Evolutionary conservation across 2,888 invertebrate species (phyloP).

Genomic region (Amorpha juglandis): DNA sequence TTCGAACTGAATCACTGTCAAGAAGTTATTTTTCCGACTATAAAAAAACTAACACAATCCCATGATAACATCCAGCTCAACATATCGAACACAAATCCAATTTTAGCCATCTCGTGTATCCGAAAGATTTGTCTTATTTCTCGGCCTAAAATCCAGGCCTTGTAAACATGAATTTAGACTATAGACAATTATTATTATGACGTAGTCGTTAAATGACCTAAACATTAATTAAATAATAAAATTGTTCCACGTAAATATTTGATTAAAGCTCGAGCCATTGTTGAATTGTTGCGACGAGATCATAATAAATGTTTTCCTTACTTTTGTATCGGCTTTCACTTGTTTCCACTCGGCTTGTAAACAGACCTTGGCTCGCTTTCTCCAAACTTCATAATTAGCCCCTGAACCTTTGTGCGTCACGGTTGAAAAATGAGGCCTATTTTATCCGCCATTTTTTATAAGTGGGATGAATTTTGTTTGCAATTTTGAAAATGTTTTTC

Average conservation of each 20-base stretch:
- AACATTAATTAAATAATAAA: no score
- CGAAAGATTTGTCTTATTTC: no score
- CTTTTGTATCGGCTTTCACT: conserved; percentile 39
- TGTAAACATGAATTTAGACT: no score
- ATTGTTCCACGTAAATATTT: neutral
- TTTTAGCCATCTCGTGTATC: no score
- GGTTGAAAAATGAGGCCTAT: conserved; percentile 36
- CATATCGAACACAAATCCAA: no score
- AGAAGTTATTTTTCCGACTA: no score
- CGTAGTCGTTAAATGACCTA: no score
- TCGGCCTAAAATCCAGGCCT: no score
- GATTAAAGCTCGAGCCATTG: neutral
- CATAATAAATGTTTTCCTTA: neutral
- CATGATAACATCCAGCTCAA: no score
- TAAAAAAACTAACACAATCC: no score
- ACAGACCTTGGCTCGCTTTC: conserved; percentile 30
- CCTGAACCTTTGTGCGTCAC: conserved; percentile 32
- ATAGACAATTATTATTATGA: no score
- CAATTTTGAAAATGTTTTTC: conserved; percentile 28
- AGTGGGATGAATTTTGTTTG: conserved; percentile 29
- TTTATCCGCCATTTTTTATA: conserved; percentile 30
- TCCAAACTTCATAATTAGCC: conserved; percentile 39
- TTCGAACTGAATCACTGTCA: no score
- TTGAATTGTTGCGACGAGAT: neutral
- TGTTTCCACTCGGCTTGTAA: conserved; percentile 33